Conservation (phyloP, 2,888 invertebrate genomes). For the Agrotis clavis region DNA sequence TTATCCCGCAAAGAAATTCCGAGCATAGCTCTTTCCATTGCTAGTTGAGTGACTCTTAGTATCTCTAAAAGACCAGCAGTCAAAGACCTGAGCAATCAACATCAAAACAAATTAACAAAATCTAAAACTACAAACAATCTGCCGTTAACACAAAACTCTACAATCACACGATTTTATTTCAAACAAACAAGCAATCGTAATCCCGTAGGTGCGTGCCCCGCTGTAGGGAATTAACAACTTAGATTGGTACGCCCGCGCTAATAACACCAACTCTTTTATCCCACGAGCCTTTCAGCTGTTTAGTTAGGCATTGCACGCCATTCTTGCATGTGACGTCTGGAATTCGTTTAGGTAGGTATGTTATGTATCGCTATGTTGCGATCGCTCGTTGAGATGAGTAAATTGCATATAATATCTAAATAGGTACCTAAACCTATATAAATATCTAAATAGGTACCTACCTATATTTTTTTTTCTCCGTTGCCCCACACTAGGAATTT, state of each 20-base stretch:
- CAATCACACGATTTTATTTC: slow-evolving; percentile 58
- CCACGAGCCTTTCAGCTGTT: slow-evolving; percentile 51
- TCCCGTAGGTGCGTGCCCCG: slow-evolving; percentile 72
- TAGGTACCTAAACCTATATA: too few relatives aligned
- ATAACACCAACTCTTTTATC: slow-evolving; percentile 70
- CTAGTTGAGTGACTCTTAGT: too few relatives aligned
- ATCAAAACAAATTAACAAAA: not conserved
- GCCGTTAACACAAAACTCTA: slow-evolving; percentile 21
- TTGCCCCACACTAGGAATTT: too few relatives aligned
- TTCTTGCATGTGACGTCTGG: slow-evolving; percentile 17
- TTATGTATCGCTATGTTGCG: too few relatives aligned
- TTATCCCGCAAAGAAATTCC: too few relatives aligned
- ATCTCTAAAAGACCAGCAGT: too few relatives aligned
- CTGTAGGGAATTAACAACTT: slow-evolving; percentile 76
- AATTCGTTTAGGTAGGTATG: not conserved
- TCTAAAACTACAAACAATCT: not conserved
- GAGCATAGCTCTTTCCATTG: too few relatives aligned
- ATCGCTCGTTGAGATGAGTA: too few relatives aligned
- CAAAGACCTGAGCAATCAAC: not conserved
- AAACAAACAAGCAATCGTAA: slow-evolving; percentile 67
- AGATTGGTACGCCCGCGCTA: slow-evolving; percentile 73
- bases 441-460: too few relatives aligned
- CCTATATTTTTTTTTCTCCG: too few relatives aligned
- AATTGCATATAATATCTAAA: too few relatives aligned
- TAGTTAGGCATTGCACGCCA: slow-evolving; percentile 34